Conservation (phyloP, 2,797 vertebrate species). For the Microchirus variegatus region DNA sequence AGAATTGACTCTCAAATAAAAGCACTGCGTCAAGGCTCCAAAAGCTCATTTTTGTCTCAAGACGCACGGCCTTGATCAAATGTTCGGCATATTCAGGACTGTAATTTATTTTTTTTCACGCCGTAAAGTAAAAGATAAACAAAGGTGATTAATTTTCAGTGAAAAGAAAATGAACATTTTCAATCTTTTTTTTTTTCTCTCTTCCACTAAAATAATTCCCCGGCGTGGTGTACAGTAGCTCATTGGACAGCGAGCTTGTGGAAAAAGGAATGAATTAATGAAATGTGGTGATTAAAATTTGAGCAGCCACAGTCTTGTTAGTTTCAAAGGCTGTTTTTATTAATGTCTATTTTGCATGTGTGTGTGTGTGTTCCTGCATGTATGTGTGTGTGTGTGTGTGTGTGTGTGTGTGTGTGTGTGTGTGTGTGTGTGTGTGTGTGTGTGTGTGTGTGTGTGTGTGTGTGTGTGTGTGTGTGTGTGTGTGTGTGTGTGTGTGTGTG, state of each 20-base stretch:
- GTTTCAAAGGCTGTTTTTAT: slow-evolving; percentile 93
- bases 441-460: slow-evolving; percentile 41
- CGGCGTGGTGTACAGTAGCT: slow-evolving; percentile 8
- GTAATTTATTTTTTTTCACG: slow-evolving; percentile 45
- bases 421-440: slow-evolving; percentile 43
- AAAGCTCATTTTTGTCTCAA: slow-evolving; percentile 40
- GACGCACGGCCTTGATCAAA: slow-evolving; percentile 48
- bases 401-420: slow-evolving; percentile 45
- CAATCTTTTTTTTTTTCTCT: slow-evolving; percentile 11
- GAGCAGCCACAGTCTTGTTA: slow-evolving; percentile 88
- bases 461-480: slow-evolving; percentile 20
- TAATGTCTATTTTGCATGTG: slow-evolving; percentile 72
- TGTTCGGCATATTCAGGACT: slow-evolving; percentile 28
- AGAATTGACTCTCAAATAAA: slow-evolving; percentile 41
- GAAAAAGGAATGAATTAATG: slow-evolving; percentile 74
- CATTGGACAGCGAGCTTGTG: slow-evolving; percentile 18
- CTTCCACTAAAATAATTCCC: slow-evolving; percentile 21
- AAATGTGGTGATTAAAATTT: slow-evolving; percentile 90
- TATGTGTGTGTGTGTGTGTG: not conserved
- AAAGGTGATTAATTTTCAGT: slow-evolving; percentile 50
- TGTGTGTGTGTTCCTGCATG: slow-evolving; percentile 20
- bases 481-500: slow-evolving; percentile 44
- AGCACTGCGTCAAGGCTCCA: slow-evolving; percentile 7
- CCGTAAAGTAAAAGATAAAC: slow-evolving; percentile 31
- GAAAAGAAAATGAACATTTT: slow-evolving; percentile 38